phyloP scores from a whole-genome alignment of 64 coral and sea anemone genomes.

The Pocillopora damicornis region DNA sequence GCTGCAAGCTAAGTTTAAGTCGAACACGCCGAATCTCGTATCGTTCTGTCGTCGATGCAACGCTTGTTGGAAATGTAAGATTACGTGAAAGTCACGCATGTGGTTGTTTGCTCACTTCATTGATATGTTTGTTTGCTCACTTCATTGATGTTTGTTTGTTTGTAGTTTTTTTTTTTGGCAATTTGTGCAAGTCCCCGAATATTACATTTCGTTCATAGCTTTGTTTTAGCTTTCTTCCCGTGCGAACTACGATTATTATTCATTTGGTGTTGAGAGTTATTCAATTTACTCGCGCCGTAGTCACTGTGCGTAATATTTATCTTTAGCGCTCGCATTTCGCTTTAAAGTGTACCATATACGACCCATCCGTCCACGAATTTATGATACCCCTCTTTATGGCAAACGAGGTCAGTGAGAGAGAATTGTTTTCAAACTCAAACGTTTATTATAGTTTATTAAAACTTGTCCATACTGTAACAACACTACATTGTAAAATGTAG shows the following conservation, averaged over 20 bases:
- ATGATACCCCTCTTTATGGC: not conserved
- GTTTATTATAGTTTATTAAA: not conserved
- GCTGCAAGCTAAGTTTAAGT: too few species aligned
- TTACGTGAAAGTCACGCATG: not conserved
- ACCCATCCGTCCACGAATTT: not conserved
- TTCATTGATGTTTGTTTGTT: too few species aligned
- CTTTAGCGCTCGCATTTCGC: not conserved
- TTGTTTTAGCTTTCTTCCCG: slow-evolving; percentile 11
- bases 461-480: too few species aligned
- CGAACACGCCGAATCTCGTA: too few species aligned
- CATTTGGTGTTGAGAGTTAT: not conserved
- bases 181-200: slow-evolving; percentile 9
- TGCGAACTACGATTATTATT: slow-evolving; percentile 3
- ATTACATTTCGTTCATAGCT: slow-evolving; percentile 29
- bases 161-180: not conserved
- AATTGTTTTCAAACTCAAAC: not conserved
- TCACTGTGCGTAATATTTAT: not conserved
- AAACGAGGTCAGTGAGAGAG: not conserved
- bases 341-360: not conserved
- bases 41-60: not conserved
- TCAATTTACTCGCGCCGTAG: not conserved
- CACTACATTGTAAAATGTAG: not conserved
- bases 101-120: not conserved
- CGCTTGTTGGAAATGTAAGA: not conserved
- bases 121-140: too few species aligned